phyloP scores from a whole-genome alignment of 64 coral and sea anemone species.

The Cladopsammia gracilis region DNA sequence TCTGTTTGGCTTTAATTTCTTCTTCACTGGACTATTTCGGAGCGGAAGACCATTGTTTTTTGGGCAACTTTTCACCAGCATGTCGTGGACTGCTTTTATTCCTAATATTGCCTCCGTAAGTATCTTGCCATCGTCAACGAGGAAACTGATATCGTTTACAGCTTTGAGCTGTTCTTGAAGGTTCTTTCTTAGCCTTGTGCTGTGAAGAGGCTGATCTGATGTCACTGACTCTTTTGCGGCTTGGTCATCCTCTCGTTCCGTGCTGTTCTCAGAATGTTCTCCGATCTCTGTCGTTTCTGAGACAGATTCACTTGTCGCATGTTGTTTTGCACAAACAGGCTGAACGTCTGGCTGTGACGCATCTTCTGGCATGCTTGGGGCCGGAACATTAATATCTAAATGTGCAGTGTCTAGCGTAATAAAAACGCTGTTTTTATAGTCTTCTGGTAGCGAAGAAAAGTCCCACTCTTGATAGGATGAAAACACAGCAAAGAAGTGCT shows the following conservation, averaged over 20 bases:
- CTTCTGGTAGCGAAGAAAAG: conserved; percentile 51
- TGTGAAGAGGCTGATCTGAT: neutral
- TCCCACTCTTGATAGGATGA: conserved; percentile 49
- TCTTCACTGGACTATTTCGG: conserved; percentile 66
- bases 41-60: conserved; percentile 75
- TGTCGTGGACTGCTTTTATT: no score
- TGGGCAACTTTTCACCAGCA: no score
- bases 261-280: neutral
- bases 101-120: conserved; percentile 20
- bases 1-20: conserved; percentile 50
- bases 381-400: conserved; percentile 4
- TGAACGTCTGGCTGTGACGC: neutral
- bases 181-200: conserved; percentile 26
- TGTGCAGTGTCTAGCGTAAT: conserved; percentile 61
- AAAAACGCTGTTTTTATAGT: conserved; percentile 67
- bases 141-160: conserved; percentile 36
- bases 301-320: neutral
- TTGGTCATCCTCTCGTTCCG: neutral
- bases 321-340: neutral
- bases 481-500: conserved; percentile 64
- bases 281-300: neutral
- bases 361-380: neutral
- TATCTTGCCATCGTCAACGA: conserved; percentile 9
- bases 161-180: conserved; percentile 48
- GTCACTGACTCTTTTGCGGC: neutral